phyloP scores from a whole-genome alignment of 1,140 invertebrate species.

The Drosophila arawakana region DNA sequence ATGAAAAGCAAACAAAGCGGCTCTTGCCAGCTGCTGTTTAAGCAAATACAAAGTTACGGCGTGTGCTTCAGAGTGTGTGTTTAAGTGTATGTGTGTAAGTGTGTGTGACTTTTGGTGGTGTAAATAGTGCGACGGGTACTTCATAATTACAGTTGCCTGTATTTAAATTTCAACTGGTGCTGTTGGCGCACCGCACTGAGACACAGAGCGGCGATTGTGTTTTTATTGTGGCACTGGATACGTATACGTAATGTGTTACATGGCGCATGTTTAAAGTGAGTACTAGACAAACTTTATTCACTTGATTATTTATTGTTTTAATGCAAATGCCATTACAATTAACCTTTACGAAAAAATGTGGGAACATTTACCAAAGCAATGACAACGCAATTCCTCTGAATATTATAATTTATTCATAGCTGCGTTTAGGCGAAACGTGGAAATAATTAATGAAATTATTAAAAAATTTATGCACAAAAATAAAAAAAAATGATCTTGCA shows the following conservation, averaged over 20 bases:
- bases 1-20: slow-evolving; percentile 61
- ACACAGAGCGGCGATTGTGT: slow-evolving; percentile 33
- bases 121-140: slow-evolving; percentile 57
- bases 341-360: too few species aligned
- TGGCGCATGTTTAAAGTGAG: slow-evolving; percentile 65
- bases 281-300: slow-evolving; percentile 44
- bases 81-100: slow-evolving; percentile 22
- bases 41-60: slow-evolving; percentile 72
- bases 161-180: slow-evolving; percentile 63
- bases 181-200: slow-evolving; percentile 36
- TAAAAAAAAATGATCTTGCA: too few species aligned
- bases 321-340: neutral
- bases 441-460: neutral
- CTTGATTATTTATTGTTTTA: slow-evolving; percentile 28
- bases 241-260: slow-evolving; percentile 44
- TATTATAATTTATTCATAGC: too few species aligned
- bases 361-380: too few species aligned
- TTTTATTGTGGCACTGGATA: slow-evolving; percentile 24
- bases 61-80: slow-evolving; percentile 31
- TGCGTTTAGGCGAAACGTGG: too few species aligned
- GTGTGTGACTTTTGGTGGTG: slow-evolving; percentile 60
- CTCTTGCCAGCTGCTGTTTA: slow-evolving; percentile 68
- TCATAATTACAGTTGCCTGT: slow-evolving; percentile 70
- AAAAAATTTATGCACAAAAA: too few species aligned
- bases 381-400: too few species aligned